Conservation (phyloP, 2,888 invertebrate genomes). For the Andrena camellia region DNA sequence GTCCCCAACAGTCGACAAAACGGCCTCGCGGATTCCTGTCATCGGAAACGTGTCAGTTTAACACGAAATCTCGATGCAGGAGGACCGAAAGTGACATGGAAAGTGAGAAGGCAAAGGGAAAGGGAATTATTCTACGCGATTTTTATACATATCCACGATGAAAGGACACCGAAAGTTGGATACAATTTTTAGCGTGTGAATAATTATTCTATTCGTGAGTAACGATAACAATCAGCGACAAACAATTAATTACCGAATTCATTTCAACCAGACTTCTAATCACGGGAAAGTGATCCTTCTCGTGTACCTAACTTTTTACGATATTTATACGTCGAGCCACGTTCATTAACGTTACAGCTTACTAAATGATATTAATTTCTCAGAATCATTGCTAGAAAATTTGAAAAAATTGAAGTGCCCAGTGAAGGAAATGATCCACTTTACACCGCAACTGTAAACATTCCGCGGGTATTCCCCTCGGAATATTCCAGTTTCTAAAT, state of each 20-base stretch:
- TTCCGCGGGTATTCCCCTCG: conserved; percentile 40
- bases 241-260: conserved; percentile 1
- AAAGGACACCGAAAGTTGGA: neutral
- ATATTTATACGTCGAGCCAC: neutral
- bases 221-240: neutral
- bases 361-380: conserved; percentile 9
- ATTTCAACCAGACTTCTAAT: neutral
- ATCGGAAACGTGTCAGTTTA: conserved; percentile 82
- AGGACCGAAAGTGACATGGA: conserved; percentile 67
- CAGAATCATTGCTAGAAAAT: neutral
- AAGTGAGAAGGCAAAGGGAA: conserved; percentile 24
- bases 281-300: neutral
- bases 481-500: conserved; percentile 71
- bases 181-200: conserved; percentile 5
- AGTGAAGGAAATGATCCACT: conserved; percentile 43
- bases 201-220: conserved; percentile 15
- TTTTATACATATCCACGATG: neutral
- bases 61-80: conserved; percentile 81
- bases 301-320: neutral
- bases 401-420: conserved; percentile 20
- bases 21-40: conserved; percentile 79
- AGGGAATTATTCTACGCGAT: conserved; percentile 1
- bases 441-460: conserved; percentile 39
- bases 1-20: conserved; percentile 75
- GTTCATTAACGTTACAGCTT: too few species aligned